phyloP scores from a whole-genome alignment of 2,113 vertebrate genomes.

The Corvus cornix region DNA sequence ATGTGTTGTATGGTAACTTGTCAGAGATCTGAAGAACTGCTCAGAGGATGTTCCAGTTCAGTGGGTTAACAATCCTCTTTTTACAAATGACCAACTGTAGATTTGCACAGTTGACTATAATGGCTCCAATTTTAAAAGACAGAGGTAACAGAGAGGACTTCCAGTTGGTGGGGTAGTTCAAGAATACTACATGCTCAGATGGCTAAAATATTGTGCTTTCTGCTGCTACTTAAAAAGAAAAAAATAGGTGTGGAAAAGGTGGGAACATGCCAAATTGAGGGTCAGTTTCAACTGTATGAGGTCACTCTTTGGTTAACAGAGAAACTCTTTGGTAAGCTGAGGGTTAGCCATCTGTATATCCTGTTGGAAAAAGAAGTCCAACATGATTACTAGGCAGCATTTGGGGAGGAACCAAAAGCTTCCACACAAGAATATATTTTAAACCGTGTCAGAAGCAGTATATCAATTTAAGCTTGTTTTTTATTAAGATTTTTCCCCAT shows the following conservation, averaged over 20 bases:
- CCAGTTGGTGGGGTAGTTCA: conserved; percentile 65
- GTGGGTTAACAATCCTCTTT: conserved; percentile 70
- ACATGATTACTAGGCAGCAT: neutral
- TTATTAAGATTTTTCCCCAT: neutral
- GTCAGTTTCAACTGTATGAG: conserved; percentile 38
- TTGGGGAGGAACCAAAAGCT: neutral
- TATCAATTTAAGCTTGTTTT: neutral
- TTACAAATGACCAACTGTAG: conserved; percentile 58
- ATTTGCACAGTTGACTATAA: conserved; percentile 73
- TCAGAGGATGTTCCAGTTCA: conserved; percentile 67
- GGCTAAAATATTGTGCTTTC: conserved; percentile 67
- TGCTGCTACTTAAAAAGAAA: conserved; percentile 50
- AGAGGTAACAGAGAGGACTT: conserved; percentile 67
- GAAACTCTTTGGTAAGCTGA: neutral
- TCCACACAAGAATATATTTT: neutral
- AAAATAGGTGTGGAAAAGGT: conserved; percentile 10
- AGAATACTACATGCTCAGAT: conserved; percentile 52
- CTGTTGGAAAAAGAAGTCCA: neutral
- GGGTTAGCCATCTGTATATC: neutral
- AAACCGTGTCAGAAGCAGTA: neutral
- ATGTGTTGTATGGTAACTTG: neutral
- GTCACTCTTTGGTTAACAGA: conserved; percentile 53
- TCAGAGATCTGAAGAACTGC: conserved; percentile 26
- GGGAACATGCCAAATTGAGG: conserved; percentile 22
- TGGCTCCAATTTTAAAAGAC: conserved; percentile 72